Evolutionary conservation across 2,797 vertebrate species (phyloP).

Genomic region (Sebastes dallii): DNA sequence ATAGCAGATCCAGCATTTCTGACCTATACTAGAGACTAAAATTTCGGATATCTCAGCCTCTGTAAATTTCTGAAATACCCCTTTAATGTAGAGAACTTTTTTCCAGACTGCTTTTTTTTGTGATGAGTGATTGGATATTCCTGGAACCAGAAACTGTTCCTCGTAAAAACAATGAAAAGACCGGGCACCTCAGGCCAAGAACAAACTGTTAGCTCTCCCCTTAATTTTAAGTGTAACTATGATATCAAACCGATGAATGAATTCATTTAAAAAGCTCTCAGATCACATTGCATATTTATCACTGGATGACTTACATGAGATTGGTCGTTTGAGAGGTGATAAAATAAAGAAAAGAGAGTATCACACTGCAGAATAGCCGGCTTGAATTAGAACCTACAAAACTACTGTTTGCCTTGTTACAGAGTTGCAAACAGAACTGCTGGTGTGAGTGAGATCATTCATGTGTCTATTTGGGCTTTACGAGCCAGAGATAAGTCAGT

Average conservation of each 20-base stretch:
- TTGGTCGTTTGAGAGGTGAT: slow-evolving; percentile 27
- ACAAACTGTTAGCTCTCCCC: slow-evolving; percentile 41
- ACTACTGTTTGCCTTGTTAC: slow-evolving; percentile 21
- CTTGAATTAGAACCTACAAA: neutral
- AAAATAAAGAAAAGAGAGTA: slow-evolving; percentile 20
- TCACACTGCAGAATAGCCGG: neutral
- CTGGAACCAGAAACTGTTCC: slow-evolving; percentile 2
- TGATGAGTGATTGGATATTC: slow-evolving; percentile 1
- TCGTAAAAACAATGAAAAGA: slow-evolving; percentile 17
- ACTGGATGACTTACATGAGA: slow-evolving; percentile 24
- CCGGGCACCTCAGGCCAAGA: neutral
- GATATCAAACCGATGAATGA: slow-evolving; percentile 30
- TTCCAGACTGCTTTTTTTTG: neutral
- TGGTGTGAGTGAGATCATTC: slow-evolving; percentile 38
- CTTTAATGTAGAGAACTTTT: neutral
- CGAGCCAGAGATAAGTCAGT: slow-evolving; percentile 55
- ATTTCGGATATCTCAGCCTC: neutral
- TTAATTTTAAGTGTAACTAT: slow-evolving; percentile 30
- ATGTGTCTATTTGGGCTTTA: slow-evolving; percentile 69
- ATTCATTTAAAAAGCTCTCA: slow-evolving; percentile 37
- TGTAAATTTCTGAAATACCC: neutral
- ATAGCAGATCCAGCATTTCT: neutral
- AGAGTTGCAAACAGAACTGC: slow-evolving; percentile 34
- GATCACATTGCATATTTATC: slow-evolving; percentile 10
- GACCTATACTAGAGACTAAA: no score